These are phyloP conservation scores for Alces alces DNA, from an alignment of 2,113 vertebrate species.

Conservation along the genomic window DNA sequence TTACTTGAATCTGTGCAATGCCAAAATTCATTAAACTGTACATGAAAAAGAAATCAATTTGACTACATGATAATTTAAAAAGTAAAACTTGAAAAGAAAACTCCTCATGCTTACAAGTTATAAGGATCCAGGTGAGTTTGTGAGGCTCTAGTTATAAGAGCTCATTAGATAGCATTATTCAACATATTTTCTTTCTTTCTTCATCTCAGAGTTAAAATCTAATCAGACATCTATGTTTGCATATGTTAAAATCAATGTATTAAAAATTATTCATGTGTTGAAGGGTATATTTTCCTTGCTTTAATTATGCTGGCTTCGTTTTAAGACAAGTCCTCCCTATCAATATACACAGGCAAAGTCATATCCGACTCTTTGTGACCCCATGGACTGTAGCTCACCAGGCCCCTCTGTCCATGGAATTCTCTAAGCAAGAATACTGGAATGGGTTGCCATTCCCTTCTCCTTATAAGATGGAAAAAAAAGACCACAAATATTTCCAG, in stretches of 20 bases:
- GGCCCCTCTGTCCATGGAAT: no score
- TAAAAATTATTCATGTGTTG: neutral
- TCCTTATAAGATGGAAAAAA: neutral
- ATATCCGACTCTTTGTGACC: no score
- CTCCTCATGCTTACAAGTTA: neutral
- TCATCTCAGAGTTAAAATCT: neutral
- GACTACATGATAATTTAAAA: neutral
- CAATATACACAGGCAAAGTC: no score
- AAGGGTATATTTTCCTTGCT: neutral
- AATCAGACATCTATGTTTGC: neutral
- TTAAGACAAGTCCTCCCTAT: neutral
- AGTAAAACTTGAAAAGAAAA: neutral
- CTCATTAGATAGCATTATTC: neutral
- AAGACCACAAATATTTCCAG: neutral
- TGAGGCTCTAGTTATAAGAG: neutral
- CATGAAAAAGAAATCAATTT: neutral
- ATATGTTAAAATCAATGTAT: neutral
- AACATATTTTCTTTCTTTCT: neutral
- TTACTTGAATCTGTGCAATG: neutral
- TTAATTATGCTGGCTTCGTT: neutral
- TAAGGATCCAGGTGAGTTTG: neutral
- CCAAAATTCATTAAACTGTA: neutral
- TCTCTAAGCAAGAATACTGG: no score
- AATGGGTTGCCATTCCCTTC: no score
- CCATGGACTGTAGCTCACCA: no score